Percentiles rank a stretch among this genome's conserved stretches.
Conservation (phyloP, 2,888 invertebrate genomes). For the Epirrita christyi region DNA sequence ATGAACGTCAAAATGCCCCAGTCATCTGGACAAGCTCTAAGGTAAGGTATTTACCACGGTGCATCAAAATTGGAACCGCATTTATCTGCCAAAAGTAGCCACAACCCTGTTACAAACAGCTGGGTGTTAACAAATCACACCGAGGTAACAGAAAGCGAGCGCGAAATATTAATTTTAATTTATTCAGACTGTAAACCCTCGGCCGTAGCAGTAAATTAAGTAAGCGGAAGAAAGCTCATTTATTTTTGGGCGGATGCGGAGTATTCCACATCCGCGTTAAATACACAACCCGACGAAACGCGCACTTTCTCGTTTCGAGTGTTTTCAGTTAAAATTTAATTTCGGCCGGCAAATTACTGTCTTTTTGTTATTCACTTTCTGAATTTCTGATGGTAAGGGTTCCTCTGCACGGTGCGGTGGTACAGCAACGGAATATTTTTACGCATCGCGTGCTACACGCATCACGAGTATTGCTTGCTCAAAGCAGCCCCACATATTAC, state of each 20-base stretch:
- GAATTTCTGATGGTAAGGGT: slow-evolving; percentile 69
- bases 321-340: slow-evolving; percentile 81
- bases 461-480: too few relatives aligned
- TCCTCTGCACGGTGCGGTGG: slow-evolving; percentile 5
- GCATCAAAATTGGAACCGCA: slow-evolving; percentile 40
- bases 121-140: slow-evolving; percentile 71
- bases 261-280: slow-evolving; percentile 83
- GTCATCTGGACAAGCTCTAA: too few relatives aligned
- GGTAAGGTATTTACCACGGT: slow-evolving; percentile 30
- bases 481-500: too few relatives aligned
- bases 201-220: slow-evolving; percentile 78
- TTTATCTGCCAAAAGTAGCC: slow-evolving; percentile 39
- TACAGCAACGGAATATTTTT: neutral
- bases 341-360: slow-evolving; percentile 75
- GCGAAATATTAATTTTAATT: slow-evolving; percentile 81
- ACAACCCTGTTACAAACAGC: slow-evolving; percentile 52
- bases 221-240: slow-evolving; percentile 84
- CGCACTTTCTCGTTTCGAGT: slow-evolving; percentile 72
- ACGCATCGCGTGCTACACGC: slow-evolving; percentile 14
- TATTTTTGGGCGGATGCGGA: slow-evolving; percentile 83
- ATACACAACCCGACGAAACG: slow-evolving; percentile 76
- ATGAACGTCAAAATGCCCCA: too few relatives aligned
- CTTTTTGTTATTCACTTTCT: slow-evolving; percentile 79
- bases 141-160: slow-evolving; percentile 66
- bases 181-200: slow-evolving; percentile 71